phyloP scores from a whole-genome alignment of 2,113 vertebrate genomes.

The Clarias macrocephalus region DNA sequence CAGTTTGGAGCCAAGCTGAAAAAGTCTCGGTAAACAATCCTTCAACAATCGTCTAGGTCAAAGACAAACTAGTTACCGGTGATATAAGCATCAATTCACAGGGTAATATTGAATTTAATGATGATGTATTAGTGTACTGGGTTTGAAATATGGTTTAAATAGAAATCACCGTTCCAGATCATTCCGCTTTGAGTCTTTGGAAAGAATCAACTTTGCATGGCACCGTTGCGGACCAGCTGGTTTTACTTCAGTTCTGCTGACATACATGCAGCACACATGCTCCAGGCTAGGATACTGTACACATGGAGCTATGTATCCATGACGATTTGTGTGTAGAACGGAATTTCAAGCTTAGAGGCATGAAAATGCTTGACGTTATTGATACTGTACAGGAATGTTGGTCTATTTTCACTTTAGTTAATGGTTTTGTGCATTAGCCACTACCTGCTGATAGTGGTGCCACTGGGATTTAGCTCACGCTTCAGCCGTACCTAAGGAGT shows the following conservation, averaged over 20 bases:
- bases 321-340: not conserved
- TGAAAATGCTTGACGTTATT: not conserved
- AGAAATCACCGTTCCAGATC: not conserved
- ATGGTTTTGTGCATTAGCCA: not conserved
- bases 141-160: too few relatives aligned
- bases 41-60: not conserved
- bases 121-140: not conserved
- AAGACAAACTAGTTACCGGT: not conserved
- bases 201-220: slow-evolving; percentile 10
- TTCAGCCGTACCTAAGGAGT: not conserved
- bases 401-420: not conserved
- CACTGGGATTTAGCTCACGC: not conserved
- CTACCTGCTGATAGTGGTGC: not conserved
- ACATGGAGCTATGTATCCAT: slow-evolving; percentile 16
- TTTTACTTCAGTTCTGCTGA: not conserved
- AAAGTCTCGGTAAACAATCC: not conserved
- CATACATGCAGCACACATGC: not conserved
- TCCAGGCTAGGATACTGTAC: not conserved
- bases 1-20: not conserved
- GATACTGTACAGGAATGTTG: too few relatives aligned
- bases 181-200: not conserved
- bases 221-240: not conserved
- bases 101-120: not conserved
- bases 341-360: not conserved
- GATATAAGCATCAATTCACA: not conserved